These are phyloP conservation scores for Rhodophaea formosa DNA, from an alignment of 2,888 invertebrate species.

Conservation along the genomic window DNA sequence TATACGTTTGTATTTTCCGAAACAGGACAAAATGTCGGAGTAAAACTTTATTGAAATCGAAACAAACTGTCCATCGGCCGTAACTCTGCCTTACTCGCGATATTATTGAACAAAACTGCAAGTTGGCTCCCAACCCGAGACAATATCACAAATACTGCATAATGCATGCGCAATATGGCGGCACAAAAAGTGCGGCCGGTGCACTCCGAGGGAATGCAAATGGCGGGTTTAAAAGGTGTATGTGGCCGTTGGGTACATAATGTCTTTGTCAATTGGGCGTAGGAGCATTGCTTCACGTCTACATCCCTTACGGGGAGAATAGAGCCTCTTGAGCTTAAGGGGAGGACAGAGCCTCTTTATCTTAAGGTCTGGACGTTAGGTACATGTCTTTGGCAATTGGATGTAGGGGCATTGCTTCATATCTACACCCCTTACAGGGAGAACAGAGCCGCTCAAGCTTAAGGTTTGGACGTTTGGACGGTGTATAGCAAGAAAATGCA, in stretches of 20 bases:
- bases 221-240: conserved; percentile 7
- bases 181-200: conserved; percentile 35
- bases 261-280: neutral
- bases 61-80: neutral
- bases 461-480: neutral
- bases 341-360: too few species aligned
- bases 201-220: conserved; percentile 7
- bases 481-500: conserved; percentile 5
- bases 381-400: too few species aligned
- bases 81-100: conserved; percentile 1
- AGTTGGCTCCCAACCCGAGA: conserved; percentile 16
- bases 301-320: too few species aligned
- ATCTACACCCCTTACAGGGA: too few species aligned
- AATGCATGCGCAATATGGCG: conserved; percentile 49
- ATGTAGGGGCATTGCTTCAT: too few species aligned
- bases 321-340: too few species aligned
- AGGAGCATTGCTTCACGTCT: too few species aligned
- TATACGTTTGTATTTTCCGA: too few species aligned
- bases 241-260: neutral
- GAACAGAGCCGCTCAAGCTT: too few species aligned
- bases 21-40: too few species aligned
- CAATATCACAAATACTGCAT: conserved; percentile 49
- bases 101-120: conserved; percentile 12
- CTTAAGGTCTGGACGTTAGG: too few species aligned
- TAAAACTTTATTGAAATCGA: neutral